Base-by-base conservation (phyloP, 2,797 vertebrate genomes). In the Sebastes vulpes region DNA sequence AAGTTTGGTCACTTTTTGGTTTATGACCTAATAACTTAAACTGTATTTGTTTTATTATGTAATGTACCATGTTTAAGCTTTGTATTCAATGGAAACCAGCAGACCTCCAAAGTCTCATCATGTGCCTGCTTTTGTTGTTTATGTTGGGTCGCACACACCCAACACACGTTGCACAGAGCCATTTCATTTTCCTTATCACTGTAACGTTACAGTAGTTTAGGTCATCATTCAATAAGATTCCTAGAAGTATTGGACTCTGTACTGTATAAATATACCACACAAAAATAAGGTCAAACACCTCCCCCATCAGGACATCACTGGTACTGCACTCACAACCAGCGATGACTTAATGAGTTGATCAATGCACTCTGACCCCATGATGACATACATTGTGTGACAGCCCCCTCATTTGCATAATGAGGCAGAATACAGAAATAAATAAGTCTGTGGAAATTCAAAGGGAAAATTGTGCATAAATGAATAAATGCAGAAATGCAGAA, bases 251-350 rank as follows among this genome's bases (percentile, higher is more conserved):
- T 59, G 16, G 21, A 59, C 10, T 29, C 31, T 46, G 28, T 2
- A 21, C n/a, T 38, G 16, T 38, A 23, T 31, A 42, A 35, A 59
- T 25, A 26, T 42, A 65, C 8, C 3, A 28, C 12, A 50, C 32
- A 79, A 63, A 82, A 59, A 68, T 18, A 4, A 85, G 60, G 64
- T 69, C 46, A 82, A 91, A 95, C 89, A 92, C 85, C 82, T 90
- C 85, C 94, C 90, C 84, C 93, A 61, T 72, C 65, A 81, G 94
- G 87, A 80, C 23, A 66, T 31, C 60, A 16, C 1, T 20, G 29
- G 82, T 50, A 92, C 75, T 91, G 63, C 87, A 92, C 3, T 2
- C 23, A 65, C 9, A 32, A 8, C 21, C 52, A 16, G 38, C 1
- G 1, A 50, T 4, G 1, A 42, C 12, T 61, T 4, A 11, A 1